These are phyloP conservation scores for Nothura maculosa DNA, from an alignment of 2,797 vertebrate genomes.

Conservation along the genomic window DNA sequence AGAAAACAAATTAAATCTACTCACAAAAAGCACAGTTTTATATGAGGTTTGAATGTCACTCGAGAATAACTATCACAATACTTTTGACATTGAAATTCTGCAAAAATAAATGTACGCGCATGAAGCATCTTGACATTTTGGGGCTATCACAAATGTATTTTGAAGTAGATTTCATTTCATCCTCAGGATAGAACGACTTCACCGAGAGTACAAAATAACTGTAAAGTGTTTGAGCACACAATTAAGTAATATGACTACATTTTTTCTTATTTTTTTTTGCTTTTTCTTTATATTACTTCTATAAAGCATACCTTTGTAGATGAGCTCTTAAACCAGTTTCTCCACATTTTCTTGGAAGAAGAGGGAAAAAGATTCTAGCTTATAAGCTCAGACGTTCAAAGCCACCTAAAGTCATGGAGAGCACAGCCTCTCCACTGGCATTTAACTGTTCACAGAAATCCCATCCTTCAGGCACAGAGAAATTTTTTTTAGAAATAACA, in stretches of 20 bases:
- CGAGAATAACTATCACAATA: neutral
- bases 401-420: neutral
- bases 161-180: slow-evolving; percentile 10
- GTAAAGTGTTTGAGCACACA: neutral
- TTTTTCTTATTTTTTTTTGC: neutral
- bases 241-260: neutral
- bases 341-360: neutral
- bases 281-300: neutral
- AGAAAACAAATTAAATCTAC: neutral
- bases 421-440: neutral
- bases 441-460: neutral
- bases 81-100: neutral
- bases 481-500: neutral
- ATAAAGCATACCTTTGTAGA: neutral
- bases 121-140: neutral
- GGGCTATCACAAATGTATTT: neutral
- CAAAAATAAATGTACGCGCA: neutral
- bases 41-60: neutral
- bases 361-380: neutral
- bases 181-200: neutral
- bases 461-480: neutral
- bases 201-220: neutral
- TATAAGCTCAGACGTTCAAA: neutral
- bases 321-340: neutral
- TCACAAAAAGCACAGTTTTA: neutral